A percentile compares a stretch with the other conserved stretches of the same genome.
Conservation (phyloP, 2,797 vertebrate species). For the Mus caroli region DNA sequence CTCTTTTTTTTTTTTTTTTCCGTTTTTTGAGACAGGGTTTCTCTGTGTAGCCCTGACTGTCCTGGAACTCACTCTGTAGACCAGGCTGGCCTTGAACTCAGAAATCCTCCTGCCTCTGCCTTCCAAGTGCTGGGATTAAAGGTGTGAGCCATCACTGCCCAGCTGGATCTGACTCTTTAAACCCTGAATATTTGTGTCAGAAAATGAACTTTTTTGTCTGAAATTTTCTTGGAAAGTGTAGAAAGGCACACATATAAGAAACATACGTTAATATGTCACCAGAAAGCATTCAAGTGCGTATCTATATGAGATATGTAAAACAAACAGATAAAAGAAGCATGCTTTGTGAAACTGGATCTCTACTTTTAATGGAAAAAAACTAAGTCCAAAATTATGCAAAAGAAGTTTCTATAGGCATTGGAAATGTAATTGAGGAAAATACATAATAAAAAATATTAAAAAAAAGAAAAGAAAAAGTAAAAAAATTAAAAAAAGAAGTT, state of each 20-base stretch:
- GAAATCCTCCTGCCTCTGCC: no score
- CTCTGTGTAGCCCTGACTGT: no score
- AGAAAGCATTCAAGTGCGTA: neutral
- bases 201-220: constrained; percentile 43
- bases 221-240: constrained; percentile 52
- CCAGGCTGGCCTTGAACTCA: no score
- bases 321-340: neutral
- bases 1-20: constrained; percentile 2
- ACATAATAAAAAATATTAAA: no score
- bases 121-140: no score
- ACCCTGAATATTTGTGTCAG: neutral
- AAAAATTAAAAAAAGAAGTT: constrained; percentile 15
- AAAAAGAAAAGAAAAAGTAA: no score
- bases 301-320: neutral
- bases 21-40: no score
- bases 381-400: neutral
- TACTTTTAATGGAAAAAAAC: neutral
- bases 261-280: neutral
- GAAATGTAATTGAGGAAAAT: no score
- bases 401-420: constrained; percentile 8
- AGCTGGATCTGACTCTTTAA: constrained; percentile 17
- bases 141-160: no score
- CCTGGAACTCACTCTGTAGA: no score
- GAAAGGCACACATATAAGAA: constrained; percentile 25
- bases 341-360: neutral